Base-by-base conservation (phyloP, 1,140 invertebrate genomes). In the Orussus abietinus region DNA sequence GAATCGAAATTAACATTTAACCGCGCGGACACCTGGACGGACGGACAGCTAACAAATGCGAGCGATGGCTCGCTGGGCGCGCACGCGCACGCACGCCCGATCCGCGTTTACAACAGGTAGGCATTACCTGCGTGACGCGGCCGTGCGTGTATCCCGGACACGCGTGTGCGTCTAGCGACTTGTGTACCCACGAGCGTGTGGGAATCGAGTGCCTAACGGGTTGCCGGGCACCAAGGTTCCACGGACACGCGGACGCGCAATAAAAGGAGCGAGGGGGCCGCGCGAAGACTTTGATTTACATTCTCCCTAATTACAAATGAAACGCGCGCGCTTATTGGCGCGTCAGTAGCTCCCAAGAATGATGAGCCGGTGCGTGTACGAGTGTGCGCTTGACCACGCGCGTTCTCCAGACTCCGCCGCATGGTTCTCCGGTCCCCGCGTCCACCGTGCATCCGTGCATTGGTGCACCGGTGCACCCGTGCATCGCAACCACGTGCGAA, bases 251-350 rank as follows among this genome's bases (percentile, higher is more conserved):
- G 12, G 6, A 32, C n/a, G 17, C 19, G 21, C n/a, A 14, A 11
- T n/a, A 19, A 13, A 9, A 12, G 22, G 13, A 25, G 2, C 9
- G 2, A 22, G 20, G 25, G 29, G 13, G 38, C 18, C 26, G 40
- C 34, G 42, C 31, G 40, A 37, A 34, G 59, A 66, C 57, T 62
- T 63, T 67, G 63, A 69, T 66, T 66, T 66, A 67, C 62, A 62
- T 62, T 59, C 60, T 55, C 53, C 46, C 58, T 66, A 66, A 69
- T 69, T 67, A 66, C 63, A 67, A 67, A 65, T 55, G 62, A 64
- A 67, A 63, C 52, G 54, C 50, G 50, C 43, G 43, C 49, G 53
- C 53, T 62, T 64, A 66, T 66, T 63, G 64, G 57, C 50, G 57
- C 57, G 55, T 64, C 64, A 49, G 60, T 64, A 62, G 53, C 52